A percentile compares a stretch with the other conserved stretches of the same genome.
phyloP scores from a whole-genome alignment of 2,888 invertebrate species.

The Netelia virgata region DNA sequence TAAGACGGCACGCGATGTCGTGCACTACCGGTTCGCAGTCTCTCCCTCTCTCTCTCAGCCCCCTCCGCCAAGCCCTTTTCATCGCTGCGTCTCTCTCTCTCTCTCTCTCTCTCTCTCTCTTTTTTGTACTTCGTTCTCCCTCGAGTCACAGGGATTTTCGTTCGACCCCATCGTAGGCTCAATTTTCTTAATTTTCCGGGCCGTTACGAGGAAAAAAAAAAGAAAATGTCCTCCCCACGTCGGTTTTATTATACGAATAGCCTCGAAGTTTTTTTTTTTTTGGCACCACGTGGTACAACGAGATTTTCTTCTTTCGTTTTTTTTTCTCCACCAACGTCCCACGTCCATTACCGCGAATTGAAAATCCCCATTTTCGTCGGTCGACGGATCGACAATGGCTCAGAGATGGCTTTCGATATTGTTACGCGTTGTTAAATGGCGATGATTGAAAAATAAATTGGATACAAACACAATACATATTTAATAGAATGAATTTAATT shows the following conservation, averaged over 20 bases:
- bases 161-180: slow-evolving; percentile 46
- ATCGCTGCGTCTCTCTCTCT: not conserved
- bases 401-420: not conserved
- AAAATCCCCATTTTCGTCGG: slow-evolving; percentile 10
- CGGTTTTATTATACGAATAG: slow-evolving; percentile 32
- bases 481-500: slow-evolving; percentile 45
- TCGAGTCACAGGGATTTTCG: slow-evolving; percentile 38
- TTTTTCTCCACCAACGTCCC: slow-evolving; percentile 20
- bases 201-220: slow-evolving; percentile 45
- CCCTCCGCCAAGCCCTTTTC: slow-evolving; percentile 22
- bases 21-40: slow-evolving; percentile 61
- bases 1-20: slow-evolving; percentile 79
- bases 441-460: slow-evolving; percentile 52
- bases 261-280: slow-evolving; percentile 12
- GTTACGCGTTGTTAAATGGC: slow-evolving; percentile 37
- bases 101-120: not conserved
- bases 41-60: slow-evolving; percentile 1
- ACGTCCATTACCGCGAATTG: not conserved
- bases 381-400: slow-evolving; percentile 19
- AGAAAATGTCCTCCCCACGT: not conserved
- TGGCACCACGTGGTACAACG: slow-evolving; percentile 39
- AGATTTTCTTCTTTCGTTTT: slow-evolving; percentile 46
- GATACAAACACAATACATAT: slow-evolving; percentile 3
- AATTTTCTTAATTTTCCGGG: slow-evolving; percentile 65
- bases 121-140: slow-evolving; percentile 40